A percentile compares a stretch with the other conserved stretches of the same genome.
Evolutionary conservation across 2,797 vertebrate genomes (phyloP).

Genomic region (Buphagus erythrorhynchus): DNA sequence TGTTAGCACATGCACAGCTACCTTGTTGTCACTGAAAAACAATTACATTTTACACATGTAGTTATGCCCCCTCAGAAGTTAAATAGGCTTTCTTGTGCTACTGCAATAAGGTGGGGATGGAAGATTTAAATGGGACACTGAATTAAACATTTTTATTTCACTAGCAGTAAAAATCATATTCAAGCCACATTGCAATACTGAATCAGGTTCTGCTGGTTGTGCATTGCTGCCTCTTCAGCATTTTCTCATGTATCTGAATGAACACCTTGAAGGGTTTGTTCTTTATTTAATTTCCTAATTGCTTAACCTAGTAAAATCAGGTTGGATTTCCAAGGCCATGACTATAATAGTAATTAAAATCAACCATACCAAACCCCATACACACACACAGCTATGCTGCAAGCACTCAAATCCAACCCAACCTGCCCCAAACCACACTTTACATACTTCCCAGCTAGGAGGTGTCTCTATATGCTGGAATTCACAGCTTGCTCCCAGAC

Average conservation of each 20-base stretch:
- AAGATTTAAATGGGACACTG: background rate
- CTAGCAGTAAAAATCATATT: background rate
- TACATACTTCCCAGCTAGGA: background rate
- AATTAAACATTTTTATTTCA: background rate
- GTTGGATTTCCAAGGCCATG: background rate
- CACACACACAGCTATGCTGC: background rate
- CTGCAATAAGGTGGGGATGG: background rate
- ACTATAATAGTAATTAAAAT: background rate
- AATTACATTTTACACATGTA: background rate
- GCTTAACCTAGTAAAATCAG: background rate
- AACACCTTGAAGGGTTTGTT: background rate
- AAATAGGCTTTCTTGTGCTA: background rate
- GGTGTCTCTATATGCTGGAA: background rate
- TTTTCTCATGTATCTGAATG: background rate
- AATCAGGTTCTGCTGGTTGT: background rate
- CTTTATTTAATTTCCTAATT: background rate
- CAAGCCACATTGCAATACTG: background rate
- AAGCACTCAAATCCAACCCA: background rate
- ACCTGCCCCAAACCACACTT: background rate
- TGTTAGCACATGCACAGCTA: background rate
- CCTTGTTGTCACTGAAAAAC: background rate
- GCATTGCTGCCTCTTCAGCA: background rate
- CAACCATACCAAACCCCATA: background rate
- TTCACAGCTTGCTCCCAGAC: background rate
- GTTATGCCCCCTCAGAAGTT: accelerated